phyloP scores from a whole-genome alignment of 2,888 invertebrate genomes.

The Volucella inflata region DNA sequence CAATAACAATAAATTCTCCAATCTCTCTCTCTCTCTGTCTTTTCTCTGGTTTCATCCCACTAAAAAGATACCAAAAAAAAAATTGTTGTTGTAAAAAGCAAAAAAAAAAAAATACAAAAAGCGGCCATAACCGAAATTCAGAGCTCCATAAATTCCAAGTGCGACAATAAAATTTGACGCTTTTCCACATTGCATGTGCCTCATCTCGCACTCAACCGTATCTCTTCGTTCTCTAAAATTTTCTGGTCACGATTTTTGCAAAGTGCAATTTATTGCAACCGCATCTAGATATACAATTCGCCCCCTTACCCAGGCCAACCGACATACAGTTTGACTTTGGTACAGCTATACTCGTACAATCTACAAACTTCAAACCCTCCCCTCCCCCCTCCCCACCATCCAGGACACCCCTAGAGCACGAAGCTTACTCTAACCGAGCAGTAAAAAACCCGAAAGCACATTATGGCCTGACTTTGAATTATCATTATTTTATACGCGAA shows the following conservation, averaged over 20 bases:
- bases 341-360: background rate
- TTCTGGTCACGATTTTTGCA: slow-evolving; percentile 75
- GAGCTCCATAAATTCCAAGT: slow-evolving; percentile 71
- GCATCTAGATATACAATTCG: slow-evolving; percentile 70
- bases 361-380: background rate
- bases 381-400: too few species aligned
- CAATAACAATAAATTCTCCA: slow-evolving; percentile 69
- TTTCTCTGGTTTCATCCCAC: background rate
- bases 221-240: slow-evolving; percentile 62
- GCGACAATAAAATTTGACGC: slow-evolving; percentile 70
- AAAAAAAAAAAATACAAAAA: slow-evolving; percentile 35
- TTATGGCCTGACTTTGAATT: slow-evolving; percentile 73
- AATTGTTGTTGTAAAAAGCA: too few species aligned
- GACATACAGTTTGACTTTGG: background rate
- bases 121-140: slow-evolving; percentile 58
- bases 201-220: slow-evolving; percentile 22
- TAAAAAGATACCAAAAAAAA: background rate
- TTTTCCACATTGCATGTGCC: slow-evolving; percentile 35
- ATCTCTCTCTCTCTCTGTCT: background rate
- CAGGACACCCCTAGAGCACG: background rate
- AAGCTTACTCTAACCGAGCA: slow-evolving; percentile 31
- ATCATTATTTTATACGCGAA: slow-evolving; percentile 75
- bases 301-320: slow-evolving; percentile 16
- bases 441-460: slow-evolving; percentile 49
- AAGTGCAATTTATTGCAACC: slow-evolving; percentile 75